phyloP scores from a whole-genome alignment of 1,140 invertebrate genomes.

The Drosophila cardini region DNA sequence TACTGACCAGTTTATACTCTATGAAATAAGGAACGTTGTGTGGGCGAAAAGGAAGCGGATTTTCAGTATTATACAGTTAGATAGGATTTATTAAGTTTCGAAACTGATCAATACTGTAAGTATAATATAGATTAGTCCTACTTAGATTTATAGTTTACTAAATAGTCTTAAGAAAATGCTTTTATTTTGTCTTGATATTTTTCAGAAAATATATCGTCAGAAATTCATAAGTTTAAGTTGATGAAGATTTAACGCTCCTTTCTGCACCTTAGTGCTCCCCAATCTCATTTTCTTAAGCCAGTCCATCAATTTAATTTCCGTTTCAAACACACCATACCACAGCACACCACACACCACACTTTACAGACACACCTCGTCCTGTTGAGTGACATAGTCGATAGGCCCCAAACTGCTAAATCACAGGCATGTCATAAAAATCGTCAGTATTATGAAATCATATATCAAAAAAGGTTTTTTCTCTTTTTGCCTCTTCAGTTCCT shows the following conservation, averaged over 20 bases:
- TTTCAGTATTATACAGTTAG: neutral
- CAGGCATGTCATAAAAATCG: constrained; percentile 35
- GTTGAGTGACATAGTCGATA: neutral
- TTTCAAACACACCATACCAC: neutral
- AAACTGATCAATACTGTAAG: too few species aligned
- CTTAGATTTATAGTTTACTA: too few species aligned
- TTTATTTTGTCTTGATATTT: too few species aligned
- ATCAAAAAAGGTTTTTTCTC: constrained; percentile 50
- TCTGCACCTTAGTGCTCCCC: neutral
- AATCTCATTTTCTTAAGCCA: neutral
- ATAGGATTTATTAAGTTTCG: too few species aligned
- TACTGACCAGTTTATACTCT: constrained; percentile 31
- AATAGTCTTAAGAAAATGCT: too few species aligned
- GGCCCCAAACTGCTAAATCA: constrained; percentile 4
- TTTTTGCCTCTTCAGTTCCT: constrained; percentile 38
- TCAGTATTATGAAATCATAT: constrained; percentile 58
- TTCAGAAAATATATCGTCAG: too few species aligned
- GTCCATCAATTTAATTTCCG: neutral
- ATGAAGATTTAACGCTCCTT: too few species aligned
- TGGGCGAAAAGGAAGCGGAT: neutral
- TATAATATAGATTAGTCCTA: too few species aligned
- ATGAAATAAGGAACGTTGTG: neutral
- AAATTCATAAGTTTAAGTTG: too few species aligned
- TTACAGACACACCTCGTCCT: neutral
- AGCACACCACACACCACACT: too few species aligned